phyloP scores from a whole-genome alignment of 2,797 vertebrate species.

The Coregonus sp. region DNA sequence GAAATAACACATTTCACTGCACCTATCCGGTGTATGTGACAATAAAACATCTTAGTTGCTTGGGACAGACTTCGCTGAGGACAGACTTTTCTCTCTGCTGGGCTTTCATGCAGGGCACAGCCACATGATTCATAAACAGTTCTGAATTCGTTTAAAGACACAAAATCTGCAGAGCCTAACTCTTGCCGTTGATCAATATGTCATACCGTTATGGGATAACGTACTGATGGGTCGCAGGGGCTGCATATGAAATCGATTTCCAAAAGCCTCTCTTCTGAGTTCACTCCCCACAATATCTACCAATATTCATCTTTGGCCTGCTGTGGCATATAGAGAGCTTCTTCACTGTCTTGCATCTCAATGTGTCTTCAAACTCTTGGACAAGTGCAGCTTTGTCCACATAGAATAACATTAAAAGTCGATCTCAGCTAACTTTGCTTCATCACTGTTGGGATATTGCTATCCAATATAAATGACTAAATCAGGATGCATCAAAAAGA shows the following conservation, averaged over 20 bases:
- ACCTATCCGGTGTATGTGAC: not conserved
- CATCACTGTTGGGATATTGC: not conserved
- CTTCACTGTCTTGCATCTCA: not conserved
- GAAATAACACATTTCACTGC: too few species aligned
- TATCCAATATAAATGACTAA: not conserved
- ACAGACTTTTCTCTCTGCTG: not conserved
- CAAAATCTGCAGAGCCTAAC: constrained; percentile 20
- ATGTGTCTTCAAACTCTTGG: not conserved
- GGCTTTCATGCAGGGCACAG: constrained; percentile 1
- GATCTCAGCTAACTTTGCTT: not conserved
- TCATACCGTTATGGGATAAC: constrained; percentile 31
- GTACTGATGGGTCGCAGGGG: constrained; percentile 18
- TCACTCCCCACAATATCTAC: constrained; percentile 12
- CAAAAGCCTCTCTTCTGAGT: constrained; percentile 26
- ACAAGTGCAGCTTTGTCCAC: not conserved
- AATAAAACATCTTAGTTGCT: not conserved
- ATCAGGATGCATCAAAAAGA: not conserved
- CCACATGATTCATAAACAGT: constrained; percentile 5
- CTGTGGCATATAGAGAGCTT: not conserved
- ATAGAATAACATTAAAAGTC: not conserved
- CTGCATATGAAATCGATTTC: constrained; percentile 33
- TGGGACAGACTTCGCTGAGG: not conserved
- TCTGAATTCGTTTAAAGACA: constrained; percentile 31
- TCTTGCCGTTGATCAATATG: constrained; percentile 39
- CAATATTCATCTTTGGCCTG: constrained; percentile 2